Evolutionary conservation across 2,113 vertebrate genomes (phyloP).

Genomic region (Pagrus major): DNA sequence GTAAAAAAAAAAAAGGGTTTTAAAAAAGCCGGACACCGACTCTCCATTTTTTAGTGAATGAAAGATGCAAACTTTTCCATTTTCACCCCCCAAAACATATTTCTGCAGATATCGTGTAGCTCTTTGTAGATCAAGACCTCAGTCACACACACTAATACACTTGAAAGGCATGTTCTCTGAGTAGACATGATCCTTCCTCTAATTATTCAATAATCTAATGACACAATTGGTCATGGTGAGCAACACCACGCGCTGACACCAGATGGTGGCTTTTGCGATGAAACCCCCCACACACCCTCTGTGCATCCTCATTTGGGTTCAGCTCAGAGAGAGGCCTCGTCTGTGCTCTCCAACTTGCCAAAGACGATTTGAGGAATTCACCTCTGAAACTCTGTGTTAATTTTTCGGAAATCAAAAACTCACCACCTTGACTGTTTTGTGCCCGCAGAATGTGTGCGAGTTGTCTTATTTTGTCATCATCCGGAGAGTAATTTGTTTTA

Average conservation of each 20-base stretch:
- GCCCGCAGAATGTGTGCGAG: neutral
- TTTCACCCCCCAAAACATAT: neutral
- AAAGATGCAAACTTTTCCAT: constrained; percentile 31
- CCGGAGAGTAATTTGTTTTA: constrained; percentile 19
- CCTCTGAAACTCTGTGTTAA: constrained; percentile 21
- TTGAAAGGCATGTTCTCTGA: constrained; percentile 72
- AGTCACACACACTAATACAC: constrained; percentile 59
- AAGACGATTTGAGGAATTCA: constrained; percentile 48
- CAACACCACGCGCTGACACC: constrained; percentile 74
- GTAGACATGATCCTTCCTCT: constrained; percentile 75
- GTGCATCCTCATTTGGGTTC: constrained; percentile 56
- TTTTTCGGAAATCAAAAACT: constrained; percentile 17
- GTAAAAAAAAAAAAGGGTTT: neutral
- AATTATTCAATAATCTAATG: constrained; percentile 86
- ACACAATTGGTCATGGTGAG: constrained; percentile 85
- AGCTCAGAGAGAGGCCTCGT: constrained; percentile 56
- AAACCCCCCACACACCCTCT: constrained; percentile 68
- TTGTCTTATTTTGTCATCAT: neutral
- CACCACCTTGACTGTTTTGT: neutral
- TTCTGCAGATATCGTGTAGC: constrained; percentile 14
- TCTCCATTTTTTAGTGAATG: constrained; percentile 32
- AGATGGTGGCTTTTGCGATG: constrained; percentile 80
- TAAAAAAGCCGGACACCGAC: constrained; percentile 7
- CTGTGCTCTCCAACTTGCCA: constrained; percentile 56
- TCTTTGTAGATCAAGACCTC: constrained; percentile 53